Base-by-base conservation (phyloP, 2,797 vertebrate species). In the Sebastes vulpes region DNA sequence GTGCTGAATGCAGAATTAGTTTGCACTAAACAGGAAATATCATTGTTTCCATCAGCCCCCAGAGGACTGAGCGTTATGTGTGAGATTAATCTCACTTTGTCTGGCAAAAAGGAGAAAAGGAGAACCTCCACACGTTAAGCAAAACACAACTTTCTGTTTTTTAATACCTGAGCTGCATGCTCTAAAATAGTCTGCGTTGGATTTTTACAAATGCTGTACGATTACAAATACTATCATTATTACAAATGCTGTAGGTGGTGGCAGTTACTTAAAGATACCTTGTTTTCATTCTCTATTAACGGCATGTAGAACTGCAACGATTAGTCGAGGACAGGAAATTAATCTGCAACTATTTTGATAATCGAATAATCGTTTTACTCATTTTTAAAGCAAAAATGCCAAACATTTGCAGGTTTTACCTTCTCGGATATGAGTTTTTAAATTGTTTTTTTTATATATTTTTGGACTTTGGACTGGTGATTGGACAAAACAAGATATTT, bases 1-100 rank as follows among this genome's bases (percentile, higher is more conserved):
- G 70, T 79, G 38, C 60, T 48, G 67, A 83, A 77, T 64, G 58
- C 28, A 69, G 26, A 82, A 76, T 67, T 31, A 75, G 50, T 72
- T 77, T 77, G 42, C 50, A 72, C 26, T 82, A 68, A 70, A 18
- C 75, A 42, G 66, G 72, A 88, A 72, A 78, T 75, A 82, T 82
- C 26, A 56, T 11, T 57, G 70, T 88, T 64, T 71, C 59, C 42
- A 64, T 18, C 52, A 42, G 64, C 65, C 77, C 57, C 53, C 35
- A 35, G 75, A 76, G 66, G 70, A 79, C 18, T 52, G 38, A 26
- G 25, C 0, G 1, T 56, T 72, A 38, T 65, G 61, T 72, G 75
- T 72, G 70, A 79, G 61, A 75, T 79, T 81, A 67, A 86, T 86
- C 65, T 85, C 63, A 65, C 56, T 82, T 72, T 72, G 63, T 60